Evolutionary conservation across 64 coral and sea anemone species (phyloP).

Genomic region (Pachyseris speciosa): DNA sequence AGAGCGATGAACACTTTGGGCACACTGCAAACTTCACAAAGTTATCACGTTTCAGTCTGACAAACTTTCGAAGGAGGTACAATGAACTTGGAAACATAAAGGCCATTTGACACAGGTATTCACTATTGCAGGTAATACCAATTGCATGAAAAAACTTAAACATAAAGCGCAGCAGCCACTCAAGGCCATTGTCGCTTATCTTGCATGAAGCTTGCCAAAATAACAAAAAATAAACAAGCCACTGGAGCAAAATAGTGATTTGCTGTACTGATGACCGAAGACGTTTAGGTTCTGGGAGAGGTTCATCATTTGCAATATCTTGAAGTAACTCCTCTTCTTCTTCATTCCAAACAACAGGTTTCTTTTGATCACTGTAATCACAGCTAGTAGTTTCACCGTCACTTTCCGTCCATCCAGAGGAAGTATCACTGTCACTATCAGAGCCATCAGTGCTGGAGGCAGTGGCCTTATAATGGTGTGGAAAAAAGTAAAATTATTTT

Average conservation of each 20-base stretch:
- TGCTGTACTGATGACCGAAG: not conserved
- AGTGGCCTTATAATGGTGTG: not conserved
- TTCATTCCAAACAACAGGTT: not conserved
- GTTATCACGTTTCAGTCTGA: conserved; percentile 10
- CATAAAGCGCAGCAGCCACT: conserved; percentile 67
- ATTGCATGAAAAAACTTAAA: conserved; percentile 35
- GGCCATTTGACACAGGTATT: conserved; percentile 19
- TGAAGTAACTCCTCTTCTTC: not conserved
- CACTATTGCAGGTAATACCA: conserved; percentile 2
- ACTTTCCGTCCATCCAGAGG: not conserved
- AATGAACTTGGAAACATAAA: no score
- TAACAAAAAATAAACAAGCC: no score
- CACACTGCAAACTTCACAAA: conserved; percentile 69
- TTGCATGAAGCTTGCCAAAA: conserved; percentile 49
- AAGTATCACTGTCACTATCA: not conserved
- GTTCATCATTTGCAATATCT: not conserved
- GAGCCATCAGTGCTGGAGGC: not conserved
- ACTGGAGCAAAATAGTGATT: conserved; percentile 36
- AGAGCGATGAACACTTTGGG: conserved; percentile 40
- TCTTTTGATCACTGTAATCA: not conserved
- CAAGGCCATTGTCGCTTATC: no score
- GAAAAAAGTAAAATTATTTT: no score
- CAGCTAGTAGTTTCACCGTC: not conserved
- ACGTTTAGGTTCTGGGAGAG: not conserved
- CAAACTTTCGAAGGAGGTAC: conserved; percentile 28